phyloP scores from a whole-genome alignment of 2,888 invertebrate species.

The Embidobia sp. region DNA sequence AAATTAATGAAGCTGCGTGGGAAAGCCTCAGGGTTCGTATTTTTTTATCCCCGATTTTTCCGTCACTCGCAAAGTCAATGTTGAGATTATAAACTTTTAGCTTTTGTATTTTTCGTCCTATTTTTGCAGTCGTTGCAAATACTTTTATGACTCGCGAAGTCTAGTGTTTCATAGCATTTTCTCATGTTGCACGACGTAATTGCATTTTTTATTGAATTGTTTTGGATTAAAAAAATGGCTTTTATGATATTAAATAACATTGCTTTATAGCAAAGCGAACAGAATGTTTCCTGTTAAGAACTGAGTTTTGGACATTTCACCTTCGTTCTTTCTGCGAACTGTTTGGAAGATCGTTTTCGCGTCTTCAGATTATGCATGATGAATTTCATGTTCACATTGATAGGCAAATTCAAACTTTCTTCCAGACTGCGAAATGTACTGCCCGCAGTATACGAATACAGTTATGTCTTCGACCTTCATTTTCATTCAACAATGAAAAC shows the following conservation, averaged over 20 bases:
- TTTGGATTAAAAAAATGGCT: not conserved
- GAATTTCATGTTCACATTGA: constrained; percentile 19
- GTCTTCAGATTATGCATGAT: too few species aligned
- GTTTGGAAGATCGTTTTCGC: too few species aligned
- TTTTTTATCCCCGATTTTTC: too few species aligned
- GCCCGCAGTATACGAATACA: constrained; percentile 16
- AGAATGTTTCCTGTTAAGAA: not conserved
- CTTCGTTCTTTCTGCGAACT: too few species aligned
- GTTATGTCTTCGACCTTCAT: constrained; percentile 45
- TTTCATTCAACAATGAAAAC: constrained; percentile 48
- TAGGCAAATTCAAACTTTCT: constrained; percentile 43
- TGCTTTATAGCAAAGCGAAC: too few species aligned
- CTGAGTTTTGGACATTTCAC: too few species aligned
- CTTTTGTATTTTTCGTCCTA: constrained; percentile 20
- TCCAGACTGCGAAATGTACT: constrained; percentile 27
- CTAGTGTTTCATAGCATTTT: constrained; percentile 3
- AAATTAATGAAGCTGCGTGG: constrained; percentile 37
- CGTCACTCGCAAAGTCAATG: not conserved
- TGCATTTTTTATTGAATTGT: not conserved
- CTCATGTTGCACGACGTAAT: not conserved
- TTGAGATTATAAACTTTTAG: too few species aligned
- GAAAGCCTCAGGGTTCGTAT: constrained; percentile 12
- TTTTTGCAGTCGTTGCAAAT: constrained; percentile 2
- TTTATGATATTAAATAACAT: not conserved
- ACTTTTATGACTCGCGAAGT: too few species aligned